Evolutionary conservation across 2,797 vertebrate genomes (phyloP).

Genomic region (Enoplosus armatus): DNA sequence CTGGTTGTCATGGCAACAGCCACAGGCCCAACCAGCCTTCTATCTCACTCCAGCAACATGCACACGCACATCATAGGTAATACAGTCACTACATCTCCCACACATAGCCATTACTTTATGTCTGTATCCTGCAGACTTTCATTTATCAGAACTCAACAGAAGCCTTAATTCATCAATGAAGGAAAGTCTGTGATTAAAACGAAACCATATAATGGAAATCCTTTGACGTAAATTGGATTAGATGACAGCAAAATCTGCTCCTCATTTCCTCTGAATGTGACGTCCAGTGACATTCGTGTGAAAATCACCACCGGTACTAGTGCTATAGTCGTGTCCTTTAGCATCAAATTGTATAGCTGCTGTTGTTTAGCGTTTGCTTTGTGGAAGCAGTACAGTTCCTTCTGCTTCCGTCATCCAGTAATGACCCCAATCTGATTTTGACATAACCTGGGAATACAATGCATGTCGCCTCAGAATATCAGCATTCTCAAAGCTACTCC

Average conservation of each 20-base stretch:
- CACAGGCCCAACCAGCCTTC: conserved; percentile 74
- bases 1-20: conserved; percentile 86
- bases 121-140: conserved; percentile 50
- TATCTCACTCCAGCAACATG: conserved; percentile 57
- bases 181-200: neutral
- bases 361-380: neutral
- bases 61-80: conserved; percentile 56
- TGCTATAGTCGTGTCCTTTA: neutral
- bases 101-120: conserved; percentile 46
- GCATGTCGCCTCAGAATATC: conserved; percentile 1
- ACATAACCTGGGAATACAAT: conserved; percentile 17
- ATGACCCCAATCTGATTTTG: conserved; percentile 11
- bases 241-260: conserved; percentile 6
- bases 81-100: conserved; percentile 56
- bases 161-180: conserved; percentile 26
- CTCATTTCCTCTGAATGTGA: neutral
- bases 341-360: neutral
- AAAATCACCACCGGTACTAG: neutral
- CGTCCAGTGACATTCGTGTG: neutral
- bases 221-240: neutral
- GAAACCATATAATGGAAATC: conserved; percentile 10
- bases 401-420: neutral
- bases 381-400: neutral
- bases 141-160: conserved; percentile 28
- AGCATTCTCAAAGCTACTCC: neutral